Evolutionary conservation across 2,888 invertebrate genomes (phyloP).

Genomic region (Stenodera caucasica): DNA sequence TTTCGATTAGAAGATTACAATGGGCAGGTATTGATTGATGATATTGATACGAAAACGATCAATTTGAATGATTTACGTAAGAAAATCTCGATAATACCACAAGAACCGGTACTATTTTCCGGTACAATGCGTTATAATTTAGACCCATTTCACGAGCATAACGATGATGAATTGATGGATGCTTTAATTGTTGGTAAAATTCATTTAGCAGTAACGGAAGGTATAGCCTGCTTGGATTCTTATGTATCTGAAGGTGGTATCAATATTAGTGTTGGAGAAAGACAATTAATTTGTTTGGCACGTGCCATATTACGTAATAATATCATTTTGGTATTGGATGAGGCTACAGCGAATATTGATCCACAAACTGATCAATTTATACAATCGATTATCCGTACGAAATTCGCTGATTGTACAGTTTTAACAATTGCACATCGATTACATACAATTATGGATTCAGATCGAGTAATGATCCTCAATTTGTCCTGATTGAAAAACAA

Average conservation of each 20-base stretch:
- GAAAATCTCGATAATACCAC: slow-evolving; percentile 67
- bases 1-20: slow-evolving; percentile 61
- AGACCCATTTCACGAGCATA: slow-evolving; percentile 64
- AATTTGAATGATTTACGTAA: slow-evolving; percentile 61
- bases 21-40: slow-evolving; percentile 61
- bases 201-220: slow-evolving; percentile 53
- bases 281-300: slow-evolving; percentile 79
- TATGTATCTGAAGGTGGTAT: slow-evolving; percentile 71
- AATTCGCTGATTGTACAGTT: slow-evolving; percentile 61
- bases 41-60: slow-evolving; percentile 54
- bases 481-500: neutral
- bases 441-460: slow-evolving; percentile 66
- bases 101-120: slow-evolving; percentile 69
- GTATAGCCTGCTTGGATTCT: slow-evolving; percentile 58
- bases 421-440: slow-evolving; percentile 70
- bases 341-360: slow-evolving; percentile 63
- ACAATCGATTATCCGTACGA: slow-evolving; percentile 60
- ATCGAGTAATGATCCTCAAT: slow-evolving; percentile 49
- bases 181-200: slow-evolving; percentile 56
- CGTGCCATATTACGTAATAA: slow-evolving; percentile 75
- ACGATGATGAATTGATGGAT: slow-evolving; percentile 41
- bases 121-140: slow-evolving; percentile 67
- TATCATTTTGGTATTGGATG: slow-evolving; percentile 68
- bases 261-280: slow-evolving; percentile 79
- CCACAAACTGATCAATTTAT: slow-evolving; percentile 63